Evolutionary conservation across 2,888 invertebrate species (phyloP).

Genomic region (Meteorus cinctellus): DNA sequence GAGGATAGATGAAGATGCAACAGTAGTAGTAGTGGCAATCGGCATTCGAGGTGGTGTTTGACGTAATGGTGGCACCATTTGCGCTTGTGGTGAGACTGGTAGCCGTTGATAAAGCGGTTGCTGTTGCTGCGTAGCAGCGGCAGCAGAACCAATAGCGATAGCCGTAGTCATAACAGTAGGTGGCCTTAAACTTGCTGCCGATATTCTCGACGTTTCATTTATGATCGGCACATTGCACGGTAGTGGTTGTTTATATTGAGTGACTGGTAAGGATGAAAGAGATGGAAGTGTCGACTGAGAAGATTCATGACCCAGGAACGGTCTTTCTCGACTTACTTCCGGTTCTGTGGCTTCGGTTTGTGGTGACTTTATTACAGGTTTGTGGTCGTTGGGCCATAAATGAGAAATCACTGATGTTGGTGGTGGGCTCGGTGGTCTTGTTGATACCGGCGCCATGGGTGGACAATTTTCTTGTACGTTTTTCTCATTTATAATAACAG

Average conservation of each 20-base stretch:
- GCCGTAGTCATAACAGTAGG: constrained; percentile 51
- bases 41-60: constrained; percentile 65
- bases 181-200: constrained; percentile 58
- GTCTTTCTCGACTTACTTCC: constrained; percentile 56
- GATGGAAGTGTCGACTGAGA: constrained; percentile 15
- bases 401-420: constrained; percentile 75
- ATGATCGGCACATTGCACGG: constrained; percentile 61
- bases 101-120: constrained; percentile 68
- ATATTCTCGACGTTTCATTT: constrained; percentile 59
- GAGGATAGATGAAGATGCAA: constrained; percentile 50
- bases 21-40: constrained; percentile 56
- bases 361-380: constrained; percentile 65
- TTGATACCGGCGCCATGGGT: constrained; percentile 61
- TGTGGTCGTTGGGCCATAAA: constrained; percentile 76
- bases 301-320: constrained; percentile 35
- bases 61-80: constrained; percentile 62
- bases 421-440: background rate
- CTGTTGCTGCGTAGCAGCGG: constrained; percentile 9
- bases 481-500: constrained; percentile 48
- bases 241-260: constrained; percentile 61
- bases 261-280: constrained; percentile 40
- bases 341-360: constrained; percentile 59
- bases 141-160: background rate
- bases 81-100: constrained; percentile 66
- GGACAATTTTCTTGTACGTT: constrained; percentile 50